Percentiles rank a stretch among this genome's conserved stretches.
phyloP scores from a whole-genome alignment of 2,113 vertebrate genomes.

The Boleophthalmus pectinirostris region DNA sequence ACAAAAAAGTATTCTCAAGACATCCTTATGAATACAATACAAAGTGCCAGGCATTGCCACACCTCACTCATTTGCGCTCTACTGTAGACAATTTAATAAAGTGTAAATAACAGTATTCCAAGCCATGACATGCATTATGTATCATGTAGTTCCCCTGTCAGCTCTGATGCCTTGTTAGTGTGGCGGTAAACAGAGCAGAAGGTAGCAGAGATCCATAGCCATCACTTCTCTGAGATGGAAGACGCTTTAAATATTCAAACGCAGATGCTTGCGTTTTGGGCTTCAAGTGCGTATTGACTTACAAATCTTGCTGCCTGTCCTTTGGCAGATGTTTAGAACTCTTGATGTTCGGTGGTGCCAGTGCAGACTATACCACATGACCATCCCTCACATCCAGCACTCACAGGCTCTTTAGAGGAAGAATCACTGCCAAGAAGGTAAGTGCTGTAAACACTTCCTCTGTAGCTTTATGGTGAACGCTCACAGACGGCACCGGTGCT shows the following conservation, averaged over 20 bases:
- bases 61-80: not conserved
- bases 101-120: not conserved
- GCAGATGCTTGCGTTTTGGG: constrained; percentile 62
- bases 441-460: not conserved
- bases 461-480: too few species aligned
- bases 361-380: constrained; percentile 29
- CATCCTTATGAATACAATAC: not conserved
- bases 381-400: constrained; percentile 29
- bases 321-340: constrained; percentile 57
- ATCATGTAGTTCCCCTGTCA: not conserved
- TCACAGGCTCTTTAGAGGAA: constrained; percentile 31
- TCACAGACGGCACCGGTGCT: too few species aligned
- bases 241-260: constrained; percentile 58
- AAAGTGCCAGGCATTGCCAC: not conserved
- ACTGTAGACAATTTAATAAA: not conserved
- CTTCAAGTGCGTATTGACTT: constrained; percentile 56
- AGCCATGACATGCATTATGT: not conserved
- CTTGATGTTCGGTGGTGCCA: constrained; percentile 47
- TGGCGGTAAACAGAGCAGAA: constrained; percentile 15
- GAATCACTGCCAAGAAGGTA: constrained; percentile 24
- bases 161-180: constrained; percentile 1
- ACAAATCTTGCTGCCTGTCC: constrained; percentile 50
- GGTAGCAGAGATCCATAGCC: constrained; percentile 25
- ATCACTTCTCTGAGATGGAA: constrained; percentile 37
- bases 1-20: not conserved